Conservation (phyloP, 2,797 vertebrate species). For the Bryconaethiops microstoma region DNA sequence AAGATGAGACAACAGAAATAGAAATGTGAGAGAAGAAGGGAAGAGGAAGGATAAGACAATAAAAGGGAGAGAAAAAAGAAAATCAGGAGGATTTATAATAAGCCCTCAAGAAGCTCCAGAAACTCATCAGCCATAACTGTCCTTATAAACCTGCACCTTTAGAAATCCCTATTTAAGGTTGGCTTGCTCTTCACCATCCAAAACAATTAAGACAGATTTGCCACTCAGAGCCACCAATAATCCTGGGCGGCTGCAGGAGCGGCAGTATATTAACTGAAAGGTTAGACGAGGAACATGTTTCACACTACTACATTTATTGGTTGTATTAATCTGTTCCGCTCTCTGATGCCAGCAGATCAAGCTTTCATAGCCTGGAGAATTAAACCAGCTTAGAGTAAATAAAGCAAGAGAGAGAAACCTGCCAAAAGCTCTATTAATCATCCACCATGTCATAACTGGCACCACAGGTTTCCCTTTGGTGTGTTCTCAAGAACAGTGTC, state of each 20-base stretch:
- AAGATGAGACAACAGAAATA: background rate
- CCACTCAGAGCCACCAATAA: slow-evolving; percentile 16
- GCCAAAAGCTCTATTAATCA: slow-evolving; percentile 39
- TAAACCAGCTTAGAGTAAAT: slow-evolving; percentile 49
- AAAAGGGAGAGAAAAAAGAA: background rate
- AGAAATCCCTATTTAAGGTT: background rate
- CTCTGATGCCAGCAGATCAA: slow-evolving; percentile 31
- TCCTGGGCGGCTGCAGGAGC: background rate
- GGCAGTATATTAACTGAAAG: slow-evolving; percentile 17
- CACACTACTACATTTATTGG: slow-evolving; percentile 38
- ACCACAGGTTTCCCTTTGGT: slow-evolving; percentile 3
- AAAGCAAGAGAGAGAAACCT: slow-evolving; percentile 27
- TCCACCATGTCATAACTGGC: slow-evolving; percentile 25
- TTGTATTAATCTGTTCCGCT: slow-evolving; percentile 44
- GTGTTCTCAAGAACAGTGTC: background rate
- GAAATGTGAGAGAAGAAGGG: slow-evolving; percentile 2
- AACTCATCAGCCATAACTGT: slow-evolving; percentile 12
- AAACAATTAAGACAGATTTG: slow-evolving; percentile 30
- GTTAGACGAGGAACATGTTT: slow-evolving; percentile 36
- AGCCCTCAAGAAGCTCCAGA: slow-evolving; percentile 1
- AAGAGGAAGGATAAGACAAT: slow-evolving; percentile 1
- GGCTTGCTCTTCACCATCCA: slow-evolving; percentile 9
- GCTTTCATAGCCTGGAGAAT: slow-evolving; percentile 26
- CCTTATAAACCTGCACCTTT: background rate
- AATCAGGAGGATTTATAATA: slow-evolving; percentile 1